A percentile compares a stretch with the other conserved stretches of the same genome.
Evolutionary conservation across 2,113 vertebrate genomes (phyloP).

Genomic region (Odocoileus hemionus): DNA sequence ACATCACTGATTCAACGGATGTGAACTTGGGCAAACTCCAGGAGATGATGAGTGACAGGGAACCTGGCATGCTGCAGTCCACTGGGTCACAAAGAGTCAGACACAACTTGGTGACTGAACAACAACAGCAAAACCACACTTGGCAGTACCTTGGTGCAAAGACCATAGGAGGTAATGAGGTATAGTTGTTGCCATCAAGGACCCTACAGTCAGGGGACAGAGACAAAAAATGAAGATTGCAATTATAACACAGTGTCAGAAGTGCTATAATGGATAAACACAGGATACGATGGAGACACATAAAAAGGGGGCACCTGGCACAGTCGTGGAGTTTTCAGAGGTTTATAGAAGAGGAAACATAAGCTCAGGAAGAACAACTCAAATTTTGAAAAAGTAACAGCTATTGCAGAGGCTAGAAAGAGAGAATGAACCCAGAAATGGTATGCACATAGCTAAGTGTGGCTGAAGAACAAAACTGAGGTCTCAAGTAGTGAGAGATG

Average conservation of each 20-base stretch:
- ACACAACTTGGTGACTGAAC: background rate
- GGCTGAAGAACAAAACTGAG: constrained; percentile 3
- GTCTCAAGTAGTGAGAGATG: background rate
- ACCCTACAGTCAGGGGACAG: background rate
- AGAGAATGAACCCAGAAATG: background rate
- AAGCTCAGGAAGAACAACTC: background rate
- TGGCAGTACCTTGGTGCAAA: background rate
- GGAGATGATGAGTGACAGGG: background rate
- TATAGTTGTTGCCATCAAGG: background rate
- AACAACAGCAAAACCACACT: background rate
- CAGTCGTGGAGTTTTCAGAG: background rate
- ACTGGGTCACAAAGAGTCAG: background rate
- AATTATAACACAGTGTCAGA: background rate
- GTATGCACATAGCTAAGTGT: background rate
- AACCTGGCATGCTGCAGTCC: background rate
- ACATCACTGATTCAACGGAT: background rate
- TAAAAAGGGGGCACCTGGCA: background rate
- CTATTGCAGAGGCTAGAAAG: background rate
- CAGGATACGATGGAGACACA: background rate
- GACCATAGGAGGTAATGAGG: background rate
- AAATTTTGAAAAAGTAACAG: background rate
- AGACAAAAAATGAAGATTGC: background rate
- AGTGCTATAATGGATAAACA: background rate
- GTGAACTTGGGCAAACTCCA: background rate
- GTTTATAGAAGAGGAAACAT: constrained; percentile 9